Base-by-base conservation (phyloP, 2,888 invertebrate species). In the Leuctra nigra region DNA sequence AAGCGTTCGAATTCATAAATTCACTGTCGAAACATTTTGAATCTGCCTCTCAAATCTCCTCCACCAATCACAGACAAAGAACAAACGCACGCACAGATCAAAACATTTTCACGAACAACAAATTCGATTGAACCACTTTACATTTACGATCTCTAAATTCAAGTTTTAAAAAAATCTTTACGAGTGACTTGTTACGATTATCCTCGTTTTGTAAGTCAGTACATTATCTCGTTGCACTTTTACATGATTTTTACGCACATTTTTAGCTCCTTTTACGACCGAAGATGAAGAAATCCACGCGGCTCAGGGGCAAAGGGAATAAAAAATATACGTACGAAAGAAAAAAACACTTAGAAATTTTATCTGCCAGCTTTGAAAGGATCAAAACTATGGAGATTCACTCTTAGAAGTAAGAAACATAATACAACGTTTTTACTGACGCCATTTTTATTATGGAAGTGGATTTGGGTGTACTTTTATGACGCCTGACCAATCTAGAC, bases 321-420 rank as follows among this genome's bases (percentile, higher is more conserved):
- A 7, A 29, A 29, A 29, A 29, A 29, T 29, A 29, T 29, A 29
- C 11, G 11, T 29, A 29, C 29, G 29, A 29, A 44, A 44, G 23
- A 44, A 20, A 44, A 23, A 22, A 44, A 44, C 44, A 20, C 44
- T 44, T 44, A 20, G 22, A 44, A 44, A 20, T 44, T 44, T 44
- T 44, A 44, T 44, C 44, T 44, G 23, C 23, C 44, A 44, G 44
- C 44, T 44, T 44, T 44, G n/a, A 44, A 20, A 14, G 44, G 44
- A 44, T 44, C 20, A 44, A 23, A 44, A 20, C 23, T 44, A 44
- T 44, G 44, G 44, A 44, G 44, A 44, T 44, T 44, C 29, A n/a
- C n/a, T n/a, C n/a, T n/a, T n/a, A n/a, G n/a, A n/a, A n/a, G n/a
- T n/a, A n/a, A 29, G 29, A 29, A 29, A 29, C 29, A 11, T 11